Conservation (phyloP, 2,797 vertebrate genomes). For the Cuniculus paca region DNA sequence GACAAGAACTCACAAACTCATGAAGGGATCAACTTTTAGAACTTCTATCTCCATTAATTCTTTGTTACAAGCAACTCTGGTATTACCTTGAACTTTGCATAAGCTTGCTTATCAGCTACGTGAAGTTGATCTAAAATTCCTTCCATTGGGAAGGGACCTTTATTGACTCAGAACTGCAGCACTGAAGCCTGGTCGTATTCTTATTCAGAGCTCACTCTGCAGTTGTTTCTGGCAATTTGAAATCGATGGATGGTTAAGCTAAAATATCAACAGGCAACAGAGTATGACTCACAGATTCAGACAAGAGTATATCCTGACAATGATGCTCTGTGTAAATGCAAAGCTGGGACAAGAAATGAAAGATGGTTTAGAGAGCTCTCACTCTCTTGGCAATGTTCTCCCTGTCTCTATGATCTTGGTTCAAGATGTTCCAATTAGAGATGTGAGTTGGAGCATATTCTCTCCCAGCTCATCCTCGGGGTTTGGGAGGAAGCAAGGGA, state of each 20-base stretch:
- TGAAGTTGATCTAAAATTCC: slow-evolving; percentile 23
- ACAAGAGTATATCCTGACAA: slow-evolving; percentile 44
- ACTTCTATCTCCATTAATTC: slow-evolving; percentile 2
- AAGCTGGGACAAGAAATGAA: slow-evolving; percentile 40
- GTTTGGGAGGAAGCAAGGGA: not conserved
- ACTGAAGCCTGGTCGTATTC: slow-evolving; percentile 56
- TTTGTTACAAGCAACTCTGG: not conserved
- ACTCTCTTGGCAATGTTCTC: not conserved
- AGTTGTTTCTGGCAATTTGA: slow-evolving; percentile 44
- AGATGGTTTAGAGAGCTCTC: not conserved
- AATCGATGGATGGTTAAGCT: slow-evolving; percentile 62
- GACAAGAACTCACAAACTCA: not conserved
- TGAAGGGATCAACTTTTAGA: not conserved
- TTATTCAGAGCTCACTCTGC: not conserved
- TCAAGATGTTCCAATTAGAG: not conserved
- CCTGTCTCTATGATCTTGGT: not conserved
- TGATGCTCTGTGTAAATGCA: not conserved
- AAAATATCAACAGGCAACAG: slow-evolving; percentile 54
- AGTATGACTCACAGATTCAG: not conserved
- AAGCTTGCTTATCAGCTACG: slow-evolving; percentile 3
- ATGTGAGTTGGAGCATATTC: not conserved
- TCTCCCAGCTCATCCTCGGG: not conserved
- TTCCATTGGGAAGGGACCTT: slow-evolving; percentile 35
- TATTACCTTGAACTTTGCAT: not conserved
- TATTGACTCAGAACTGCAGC: not conserved